Evolutionary conservation across 1,140 invertebrate genomes (phyloP).

Genomic region (Hyphantria cunea): DNA sequence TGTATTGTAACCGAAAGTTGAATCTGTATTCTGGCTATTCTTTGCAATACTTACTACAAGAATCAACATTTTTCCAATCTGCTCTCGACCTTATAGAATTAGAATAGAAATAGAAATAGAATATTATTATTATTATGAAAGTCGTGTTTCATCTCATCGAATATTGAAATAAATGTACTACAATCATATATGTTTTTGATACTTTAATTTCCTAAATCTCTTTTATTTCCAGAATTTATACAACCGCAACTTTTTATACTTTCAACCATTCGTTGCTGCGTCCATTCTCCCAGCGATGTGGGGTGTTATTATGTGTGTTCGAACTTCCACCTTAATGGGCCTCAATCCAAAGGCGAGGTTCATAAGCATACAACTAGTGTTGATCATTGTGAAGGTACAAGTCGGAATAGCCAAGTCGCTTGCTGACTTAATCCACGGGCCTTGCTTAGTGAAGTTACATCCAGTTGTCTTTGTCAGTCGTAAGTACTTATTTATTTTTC

Average conservation of each 20-base stretch:
- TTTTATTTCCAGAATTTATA: conserved; percentile 82
- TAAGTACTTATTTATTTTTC: conserved; percentile 44
- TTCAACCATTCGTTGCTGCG: conserved; percentile 82
- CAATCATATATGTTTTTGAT: too few relatives aligned
- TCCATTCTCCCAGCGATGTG: conserved; percentile 85
- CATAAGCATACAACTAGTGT: conserved; percentile 79
- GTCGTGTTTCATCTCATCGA: too few relatives aligned
- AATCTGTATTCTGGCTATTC: too few relatives aligned
- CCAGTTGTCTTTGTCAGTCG: conserved; percentile 70
- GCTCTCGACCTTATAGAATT: too few relatives aligned
- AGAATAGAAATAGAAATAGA: too few relatives aligned
- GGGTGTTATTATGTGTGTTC: conserved; percentile 84
- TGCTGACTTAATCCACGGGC: conserved; percentile 70
- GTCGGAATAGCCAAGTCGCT: conserved; percentile 73
- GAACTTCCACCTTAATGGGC: conserved; percentile 73
- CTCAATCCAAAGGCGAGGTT: conserved; percentile 74
- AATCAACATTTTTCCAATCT: too few relatives aligned
- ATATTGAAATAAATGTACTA: too few relatives aligned
- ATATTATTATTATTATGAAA: too few relatives aligned
- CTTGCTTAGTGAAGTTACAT: conserved; percentile 77
- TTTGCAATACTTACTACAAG: too few relatives aligned
- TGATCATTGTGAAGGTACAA: conserved; percentile 83
- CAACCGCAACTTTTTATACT: conserved; percentile 82
- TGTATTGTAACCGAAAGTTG: too few relatives aligned
- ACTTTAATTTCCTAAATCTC: not conserved